A percentile compares a stretch with the other conserved stretches of the same genome.
phyloP scores from a whole-genome alignment of 2,113 vertebrate species.

The Ivindomyrus marchei region DNA sequence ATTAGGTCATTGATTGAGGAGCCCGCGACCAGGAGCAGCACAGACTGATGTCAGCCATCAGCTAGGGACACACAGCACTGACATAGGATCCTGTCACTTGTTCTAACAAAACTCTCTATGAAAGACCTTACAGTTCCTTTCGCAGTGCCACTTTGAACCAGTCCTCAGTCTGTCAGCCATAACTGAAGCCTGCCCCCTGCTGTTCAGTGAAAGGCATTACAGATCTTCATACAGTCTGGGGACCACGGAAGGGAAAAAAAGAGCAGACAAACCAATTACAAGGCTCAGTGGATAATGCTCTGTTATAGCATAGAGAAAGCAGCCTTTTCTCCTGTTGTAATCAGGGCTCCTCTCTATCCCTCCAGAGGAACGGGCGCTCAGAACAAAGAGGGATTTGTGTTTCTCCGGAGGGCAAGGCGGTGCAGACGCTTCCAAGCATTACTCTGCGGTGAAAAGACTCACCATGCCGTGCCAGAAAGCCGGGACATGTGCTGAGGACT shows the following conservation, averaged over 20 bases:
- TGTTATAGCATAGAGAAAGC: conserved; percentile 3
- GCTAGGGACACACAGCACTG: background rate
- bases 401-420: background rate
- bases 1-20: background rate
- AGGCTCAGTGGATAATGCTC: conserved; percentile 13
- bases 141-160: background rate
- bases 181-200: conserved; percentile 14
- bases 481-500: background rate
- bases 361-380: background rate
- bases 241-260: background rate
- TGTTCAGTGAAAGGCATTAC: background rate
- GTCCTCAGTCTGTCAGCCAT: background rate
- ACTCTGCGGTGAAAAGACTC: background rate
- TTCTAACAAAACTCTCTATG: background rate
- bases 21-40: background rate
- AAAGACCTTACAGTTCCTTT: background rate
- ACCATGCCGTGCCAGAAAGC: background rate
- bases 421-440: background rate
- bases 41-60: background rate
- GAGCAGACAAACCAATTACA: conserved; percentile 20
- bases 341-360: background rate
- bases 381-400: conserved; percentile 6
- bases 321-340: conserved; percentile 8
- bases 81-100: background rate
- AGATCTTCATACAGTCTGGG: background rate